Conservation (phyloP, 2,797 vertebrate species). For the Cyclopterus lumpus region DNA sequence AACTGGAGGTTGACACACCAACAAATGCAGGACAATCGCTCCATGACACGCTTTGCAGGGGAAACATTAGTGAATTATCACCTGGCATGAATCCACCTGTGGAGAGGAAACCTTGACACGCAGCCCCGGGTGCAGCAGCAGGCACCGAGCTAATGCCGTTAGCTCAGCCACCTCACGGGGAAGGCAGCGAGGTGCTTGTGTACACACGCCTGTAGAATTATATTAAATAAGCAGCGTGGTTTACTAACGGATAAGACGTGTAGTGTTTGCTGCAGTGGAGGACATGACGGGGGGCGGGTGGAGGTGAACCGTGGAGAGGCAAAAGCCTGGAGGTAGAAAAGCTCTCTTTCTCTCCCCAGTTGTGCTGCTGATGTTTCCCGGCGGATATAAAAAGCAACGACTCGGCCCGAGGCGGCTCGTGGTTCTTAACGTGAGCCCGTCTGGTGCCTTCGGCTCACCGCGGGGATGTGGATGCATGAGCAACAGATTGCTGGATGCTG, state of each 20-base stretch:
- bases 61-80: neutral
- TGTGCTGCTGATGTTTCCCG: constrained; percentile 30
- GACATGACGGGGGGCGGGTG: constrained; percentile 11
- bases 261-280: constrained; percentile 5
- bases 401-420: constrained; percentile 38
- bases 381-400: constrained; percentile 30
- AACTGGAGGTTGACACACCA: neutral
- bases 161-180: constrained; percentile 46
- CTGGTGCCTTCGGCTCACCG: constrained; percentile 20
- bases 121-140: constrained; percentile 12
- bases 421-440: constrained; percentile 32
- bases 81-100: constrained; percentile 11
- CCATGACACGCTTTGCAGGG: neutral
- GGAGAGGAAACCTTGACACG: neutral
- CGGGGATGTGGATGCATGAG: constrained; percentile 5
- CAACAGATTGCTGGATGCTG: constrained; percentile 4
- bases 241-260: neutral
- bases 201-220: constrained; percentile 21
- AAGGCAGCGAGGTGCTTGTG: constrained; percentile 27
- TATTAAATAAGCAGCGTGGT: constrained; percentile 30
- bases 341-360: constrained; percentile 1
- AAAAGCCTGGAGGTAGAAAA: neutral
- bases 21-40: constrained; percentile 21
- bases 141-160: constrained; percentile 42
- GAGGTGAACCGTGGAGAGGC: neutral